Base-by-base conservation (phyloP, 2,888 invertebrate species). In the Rhamphomyia laevipes region DNA sequence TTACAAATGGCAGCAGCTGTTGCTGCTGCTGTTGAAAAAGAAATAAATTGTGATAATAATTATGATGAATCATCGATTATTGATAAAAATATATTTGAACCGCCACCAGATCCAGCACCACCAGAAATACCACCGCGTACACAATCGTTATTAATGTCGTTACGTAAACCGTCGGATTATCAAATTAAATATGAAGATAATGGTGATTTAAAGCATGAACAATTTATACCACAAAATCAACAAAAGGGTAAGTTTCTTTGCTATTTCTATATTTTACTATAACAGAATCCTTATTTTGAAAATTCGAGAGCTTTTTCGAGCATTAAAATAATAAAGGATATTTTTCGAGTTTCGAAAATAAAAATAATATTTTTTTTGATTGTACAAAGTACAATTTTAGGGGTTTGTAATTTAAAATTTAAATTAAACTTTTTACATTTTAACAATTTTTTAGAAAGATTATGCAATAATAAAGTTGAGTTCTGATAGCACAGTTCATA, bases 51-150 rank as follows among this genome's bases (percentile, higher is more conserved):
- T 18, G 54, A 48, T 10, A 47, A 31, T 23, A 54, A 48, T 17
- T 53, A 51, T 10, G 55, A 54, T 42, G 52, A 53, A 21, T 52
- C 49, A 18, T 40, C 31, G 13, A 54, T 31, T 49, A 37, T 68
- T 63, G 78, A 77, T 57, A 78, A 78, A 49, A 78, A 77, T 40
- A 66, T 62, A 45, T 60, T 59, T 56, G 86, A 86, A 53, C 86
- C 86, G 3, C 87, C 88, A 12, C 87, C 87, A 4, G 87, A 88
- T 63, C 88, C 88, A 2, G 87, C 87, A 45, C 88, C 88, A 7
- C 88, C 87, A 3, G 87, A 87, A 72, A 84, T 88, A 46, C 88
- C 88, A 33, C 87, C 87, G n/a, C 76, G 88, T 40, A 87, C 88
- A 2, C 87, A 86, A 15, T 88, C 88, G 45, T 74, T 88, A 51